Evolutionary conservation across 2,797 vertebrate genomes (phyloP), one percentile per base, ranked within the genome.

Genomic region (Gambelia wislizenii): DNA sequence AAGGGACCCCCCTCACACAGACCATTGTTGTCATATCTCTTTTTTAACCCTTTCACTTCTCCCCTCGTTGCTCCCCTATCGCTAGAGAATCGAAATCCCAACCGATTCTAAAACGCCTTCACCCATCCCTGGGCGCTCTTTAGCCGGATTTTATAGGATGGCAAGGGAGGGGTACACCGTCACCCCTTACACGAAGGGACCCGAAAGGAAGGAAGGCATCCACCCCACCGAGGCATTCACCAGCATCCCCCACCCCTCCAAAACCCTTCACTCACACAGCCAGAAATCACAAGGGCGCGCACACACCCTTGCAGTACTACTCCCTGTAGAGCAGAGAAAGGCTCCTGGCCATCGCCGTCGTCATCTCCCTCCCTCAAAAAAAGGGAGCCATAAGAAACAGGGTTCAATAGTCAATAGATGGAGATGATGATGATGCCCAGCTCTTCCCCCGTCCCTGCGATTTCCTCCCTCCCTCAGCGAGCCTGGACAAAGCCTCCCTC

Each of bases 11-110:
- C 49, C 39, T 85, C 6, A 86, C 88, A 89, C 91, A 89, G 67
- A 91, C 93, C 90, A 61, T 16, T 33, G 42, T 47, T 64, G 39
- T 64, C 42, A 12, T 8, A 49, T 49, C 7, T 13, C 2, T 74
- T 59, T 56, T 76, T 7, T 6, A n/a, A n/a, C 56, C 20, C 27
- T 6, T 30, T 12, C 36, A 22, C 14, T 22, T 10, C 49, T 39
- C 47, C 36, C 18, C 27, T 93, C 87, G 70, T 84, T 83, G 72
- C 86, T 91, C 84, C 92, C 94, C 89, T 93, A 92, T 91, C 5
- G 90, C 86, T 87, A 87, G 52, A 89, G 67, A 92, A 91, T 44
- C 44, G 86, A 83, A 4, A 88, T 90, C 47, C 77, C 76, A 80
- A 83, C 44, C 84, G 61, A 90, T 82, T 61, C 89, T 78, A 44